Percentiles rank a stretch among this genome's conserved stretches.
phyloP scores from a whole-genome alignment of 2,797 vertebrate genomes.

The Meriones psammophilus region DNA sequence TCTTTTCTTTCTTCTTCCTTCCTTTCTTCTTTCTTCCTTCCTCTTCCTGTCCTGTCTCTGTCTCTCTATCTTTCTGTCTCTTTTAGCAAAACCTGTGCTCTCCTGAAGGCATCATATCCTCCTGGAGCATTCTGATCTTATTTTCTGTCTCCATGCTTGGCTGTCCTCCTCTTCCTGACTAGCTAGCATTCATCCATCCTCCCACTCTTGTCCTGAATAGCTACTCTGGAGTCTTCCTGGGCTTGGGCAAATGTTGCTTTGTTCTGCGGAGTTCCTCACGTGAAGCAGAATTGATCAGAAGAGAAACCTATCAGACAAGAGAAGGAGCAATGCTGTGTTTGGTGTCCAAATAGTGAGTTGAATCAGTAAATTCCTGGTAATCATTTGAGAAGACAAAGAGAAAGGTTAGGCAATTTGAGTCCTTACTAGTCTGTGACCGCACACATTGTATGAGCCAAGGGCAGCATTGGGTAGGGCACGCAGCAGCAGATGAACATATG shows the following conservation, averaged over 20 bases:
- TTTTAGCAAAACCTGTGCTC: background rate
- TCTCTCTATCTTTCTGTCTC: background rate
- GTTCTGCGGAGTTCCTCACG: background rate
- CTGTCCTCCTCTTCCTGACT: background rate
- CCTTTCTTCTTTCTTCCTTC: too few relatives aligned
- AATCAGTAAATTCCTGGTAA: conserved; percentile 13
- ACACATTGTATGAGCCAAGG: background rate
- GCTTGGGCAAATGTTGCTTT: background rate
- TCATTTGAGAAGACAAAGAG: conserved; percentile 21
- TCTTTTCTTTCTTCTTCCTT: background rate
- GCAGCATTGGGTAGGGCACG: background rate
- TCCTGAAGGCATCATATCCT: background rate
- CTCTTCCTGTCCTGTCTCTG: too few relatives aligned
- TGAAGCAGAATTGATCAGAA: background rate
- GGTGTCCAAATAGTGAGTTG: background rate
- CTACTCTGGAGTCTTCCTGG: background rate
- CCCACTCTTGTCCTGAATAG: background rate
- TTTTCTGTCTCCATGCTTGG: background rate
- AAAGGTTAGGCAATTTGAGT: background rate
- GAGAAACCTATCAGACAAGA: background rate
- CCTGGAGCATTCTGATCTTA: background rate
- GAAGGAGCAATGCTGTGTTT: conserved; percentile 19
- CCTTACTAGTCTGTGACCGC: background rate
- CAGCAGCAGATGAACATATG: background rate
- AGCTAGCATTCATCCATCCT: background rate